Base-by-base conservation (phyloP, 1,140 invertebrate genomes). In the Venustaconcha ellipsiformis region DNA sequence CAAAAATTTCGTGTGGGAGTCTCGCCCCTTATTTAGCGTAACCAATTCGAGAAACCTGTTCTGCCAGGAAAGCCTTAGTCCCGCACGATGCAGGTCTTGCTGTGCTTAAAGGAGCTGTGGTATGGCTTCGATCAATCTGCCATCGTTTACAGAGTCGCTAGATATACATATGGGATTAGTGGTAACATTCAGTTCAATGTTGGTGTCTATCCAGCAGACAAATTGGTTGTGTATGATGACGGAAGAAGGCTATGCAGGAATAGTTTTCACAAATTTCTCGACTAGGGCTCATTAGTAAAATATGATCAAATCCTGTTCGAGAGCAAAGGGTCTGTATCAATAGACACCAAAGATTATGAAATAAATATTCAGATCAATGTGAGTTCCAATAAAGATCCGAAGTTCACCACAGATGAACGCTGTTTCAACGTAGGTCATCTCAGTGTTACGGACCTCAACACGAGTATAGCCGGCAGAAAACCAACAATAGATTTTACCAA, bases 41-140 rank as follows among this genome's bases (percentile, higher is more conserved):
- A n/a, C n/a, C 71, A 1, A 23, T 72, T 1, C 1, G 48, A 57
- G 56, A 56, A 23, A 65, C 57, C 57, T 66, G 64, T 56, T 37
- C 62, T 4, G 17, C 20, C 17, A 56, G 57, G 30, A 56, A 55
- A 14, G 17, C 65, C 30, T 57, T 72, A n/a, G 26, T 72, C 12
- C 71, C 71, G 0, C 62, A 67, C 48, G 66, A 74, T 18, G 71
- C 71, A 11, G 71, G 71, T 37, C 17, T 73, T 14, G 62, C 63
- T 2, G 71, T 73, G 4, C 37, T 74, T 23, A 74, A 68, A 63
- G 72, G 72, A 6, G 72, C 72, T 48, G 72, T 74, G 1, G 14
- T 74, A 59, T 68, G 72, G 72, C 1, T 57, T 67, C 37, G 55
- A 74, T 62, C 65, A 57, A 14, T 14, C 64, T 1, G 62, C 66